Evolutionary conservation across 2,113 vertebrate species (phyloP), one percentile per base, ranked within the genome.

Genomic region (Illadopsis cleaveri): DNA sequence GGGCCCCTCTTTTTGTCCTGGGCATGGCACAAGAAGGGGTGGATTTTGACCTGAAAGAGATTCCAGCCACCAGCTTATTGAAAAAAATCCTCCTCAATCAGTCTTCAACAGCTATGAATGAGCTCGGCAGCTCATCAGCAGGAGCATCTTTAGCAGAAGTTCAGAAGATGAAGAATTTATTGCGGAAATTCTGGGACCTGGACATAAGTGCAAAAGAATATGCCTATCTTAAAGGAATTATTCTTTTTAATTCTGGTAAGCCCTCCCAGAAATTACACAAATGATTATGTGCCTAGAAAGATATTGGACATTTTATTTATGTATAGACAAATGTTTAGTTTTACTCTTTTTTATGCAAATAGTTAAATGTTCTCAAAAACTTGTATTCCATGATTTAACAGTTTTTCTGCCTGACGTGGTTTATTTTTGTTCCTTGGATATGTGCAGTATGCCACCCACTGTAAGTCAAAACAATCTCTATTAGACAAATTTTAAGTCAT

Each of bases 191-290:
- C 50, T 97, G 96, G 97, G 79, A 88, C 30, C 58, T 95, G 64
- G 79, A 94, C 8, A 13, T 97, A 84, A 95, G 84, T 42, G 86
- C 83, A 60, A 97, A 96, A 86, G 96, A 97, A 84, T 95, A 96
- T 45, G 94, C 89, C 7, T 98, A 95, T 72, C 91, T 98, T 77
- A 97, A 97, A 95, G 96, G 92, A 71, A 97, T 97, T 89, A 83
- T 82, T 57, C 83, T 97, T 79, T 97, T 97, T 86, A 92, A 95
- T 81, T 95, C 96, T 88, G 95, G 83, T 97, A 95, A 92, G 89
- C 86, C 30, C 23, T 69, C 16, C 38, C 28, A 60, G 33, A 94
- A 86, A 77, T 45, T 10, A 25, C 45, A 65, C 3, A 58, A 53
- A 45, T 72, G 2, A 68, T 76, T 75, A n/a, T 38, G 16, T 47